Percentiles rank a stretch among this genome's conserved stretches.
These are phyloP conservation scores for Volucella zonaria DNA, from an alignment of 2,888 invertebrate genomes.

Conservation along the genomic window DNA sequence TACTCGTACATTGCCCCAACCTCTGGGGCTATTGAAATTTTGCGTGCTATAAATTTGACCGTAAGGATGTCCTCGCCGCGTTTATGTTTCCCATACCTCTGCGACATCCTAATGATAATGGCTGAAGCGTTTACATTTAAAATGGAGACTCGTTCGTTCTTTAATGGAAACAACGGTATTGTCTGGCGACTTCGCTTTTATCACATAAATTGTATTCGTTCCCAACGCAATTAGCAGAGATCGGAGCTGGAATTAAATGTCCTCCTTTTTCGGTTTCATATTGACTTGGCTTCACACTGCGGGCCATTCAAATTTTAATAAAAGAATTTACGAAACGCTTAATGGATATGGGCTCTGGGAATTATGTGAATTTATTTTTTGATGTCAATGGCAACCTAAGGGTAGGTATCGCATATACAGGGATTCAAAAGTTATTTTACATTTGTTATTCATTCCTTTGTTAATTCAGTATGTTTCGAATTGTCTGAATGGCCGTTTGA, in stretches of 20 bases:
- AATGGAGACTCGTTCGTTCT: background rate
- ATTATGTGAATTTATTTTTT: too few relatives aligned
- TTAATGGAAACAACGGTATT: slow-evolving; percentile 7
- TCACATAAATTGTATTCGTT: background rate
- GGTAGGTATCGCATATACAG: too few relatives aligned
- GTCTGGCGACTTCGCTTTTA: background rate
- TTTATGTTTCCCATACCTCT: slow-evolving; percentile 1
- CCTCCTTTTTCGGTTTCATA: background rate
- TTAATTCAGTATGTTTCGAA: too few relatives aligned
- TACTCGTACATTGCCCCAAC: background rate
- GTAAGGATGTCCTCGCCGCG: slow-evolving; percentile 6
- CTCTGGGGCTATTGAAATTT: slow-evolving; percentile 13
- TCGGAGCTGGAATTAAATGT: background rate
- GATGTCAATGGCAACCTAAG: too few relatives aligned
- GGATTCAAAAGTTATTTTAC: too few relatives aligned
- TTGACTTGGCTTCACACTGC: background rate
- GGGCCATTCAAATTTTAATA: too few relatives aligned
- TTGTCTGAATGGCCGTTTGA: too few relatives aligned
- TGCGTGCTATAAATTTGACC: slow-evolving; percentile 35
- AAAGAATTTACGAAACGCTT: too few relatives aligned
- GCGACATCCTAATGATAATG: slow-evolving; percentile 25
- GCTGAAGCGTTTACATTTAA: slow-evolving; percentile 38
- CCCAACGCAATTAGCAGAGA: background rate
- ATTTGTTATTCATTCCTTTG: too few relatives aligned
- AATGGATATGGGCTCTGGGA: too few relatives aligned